These are phyloP conservation scores for Leucophenga varia DNA, from an alignment of 1,140 invertebrate genomes.

Conservation along the genomic window DNA sequence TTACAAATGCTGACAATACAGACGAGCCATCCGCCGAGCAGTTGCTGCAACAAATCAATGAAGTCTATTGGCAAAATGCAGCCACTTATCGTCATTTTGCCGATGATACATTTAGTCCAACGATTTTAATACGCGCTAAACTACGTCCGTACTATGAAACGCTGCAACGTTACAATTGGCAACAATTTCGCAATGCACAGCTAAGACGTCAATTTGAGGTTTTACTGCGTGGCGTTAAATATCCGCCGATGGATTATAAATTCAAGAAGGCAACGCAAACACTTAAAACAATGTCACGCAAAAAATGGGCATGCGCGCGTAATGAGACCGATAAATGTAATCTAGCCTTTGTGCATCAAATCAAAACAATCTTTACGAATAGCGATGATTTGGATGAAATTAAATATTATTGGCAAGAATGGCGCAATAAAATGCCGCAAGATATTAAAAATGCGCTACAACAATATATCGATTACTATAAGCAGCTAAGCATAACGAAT, in stretches of 20 bases:
- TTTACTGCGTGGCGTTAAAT: slow-evolving; percentile 13
- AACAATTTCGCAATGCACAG: slow-evolving; percentile 11
- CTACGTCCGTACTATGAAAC: slow-evolving; percentile 13
- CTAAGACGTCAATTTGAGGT: slow-evolving; percentile 18
- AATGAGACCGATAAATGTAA: slow-evolving; percentile 8
- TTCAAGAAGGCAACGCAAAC: slow-evolving; percentile 17
- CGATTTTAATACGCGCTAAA: slow-evolving; percentile 22
- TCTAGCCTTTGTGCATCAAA: slow-evolving; percentile 18
- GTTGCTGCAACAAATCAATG: slow-evolving; percentile 10
- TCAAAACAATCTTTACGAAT: slow-evolving; percentile 18
- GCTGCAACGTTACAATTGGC: slow-evolving; percentile 18
- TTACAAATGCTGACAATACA: too few species aligned
- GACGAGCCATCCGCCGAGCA: background rate
- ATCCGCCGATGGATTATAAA: slow-evolving; percentile 14
- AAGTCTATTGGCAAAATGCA: slow-evolving; percentile 17
- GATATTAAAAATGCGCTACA: slow-evolving; percentile 12
- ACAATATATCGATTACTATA: slow-evolving; percentile 16
- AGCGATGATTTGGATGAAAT: slow-evolving; percentile 22
- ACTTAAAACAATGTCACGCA: slow-evolving; percentile 14
- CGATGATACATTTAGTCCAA: slow-evolving; percentile 16
- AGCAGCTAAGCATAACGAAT: slow-evolving; percentile 5
- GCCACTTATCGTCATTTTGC: slow-evolving; percentile 17
- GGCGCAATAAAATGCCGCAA: slow-evolving; percentile 14
- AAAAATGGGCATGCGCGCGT: slow-evolving; percentile 12
- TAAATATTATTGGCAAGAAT: slow-evolving; percentile 22